These are phyloP conservation scores for Harlomillsia oculata DNA, from an alignment of 1,140 invertebrate genomes.

Conservation along the genomic window DNA sequence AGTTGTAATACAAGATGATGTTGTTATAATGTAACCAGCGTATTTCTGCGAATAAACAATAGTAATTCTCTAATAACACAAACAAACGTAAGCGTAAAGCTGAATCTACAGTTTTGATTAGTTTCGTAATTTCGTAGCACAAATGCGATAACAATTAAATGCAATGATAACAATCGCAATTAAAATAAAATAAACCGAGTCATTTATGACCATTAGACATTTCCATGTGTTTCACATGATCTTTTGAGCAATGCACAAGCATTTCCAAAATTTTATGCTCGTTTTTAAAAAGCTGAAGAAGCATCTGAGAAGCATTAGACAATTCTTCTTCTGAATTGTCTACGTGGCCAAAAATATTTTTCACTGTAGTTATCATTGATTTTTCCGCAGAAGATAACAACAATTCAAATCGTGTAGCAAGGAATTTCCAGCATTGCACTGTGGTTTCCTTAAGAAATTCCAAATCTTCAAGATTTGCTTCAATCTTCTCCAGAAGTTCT, in stretches of 20 bases:
- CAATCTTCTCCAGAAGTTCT: conserved; percentile 23
- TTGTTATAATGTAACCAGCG: too few relatives aligned
- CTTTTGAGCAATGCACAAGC: conserved; percentile 18
- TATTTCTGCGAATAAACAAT: too few relatives aligned
- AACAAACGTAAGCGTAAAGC: too few relatives aligned
- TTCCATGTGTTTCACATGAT: conserved; percentile 9
- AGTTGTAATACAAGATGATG: too few relatives aligned
- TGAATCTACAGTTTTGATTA: too few relatives aligned
- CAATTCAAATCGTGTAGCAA: conserved; percentile 25
- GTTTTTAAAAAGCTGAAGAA: conserved; percentile 29
- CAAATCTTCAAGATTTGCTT: conserved; percentile 16
- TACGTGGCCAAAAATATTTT: conserved; percentile 5
- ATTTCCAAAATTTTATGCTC: conserved; percentile 30
- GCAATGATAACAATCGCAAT: too few relatives aligned
- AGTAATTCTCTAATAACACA: too few relatives aligned
- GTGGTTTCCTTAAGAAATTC: conserved; percentile 16
- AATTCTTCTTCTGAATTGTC: conserved; percentile 1
- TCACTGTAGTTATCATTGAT: conserved; percentile 4
- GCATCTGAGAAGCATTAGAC: conserved; percentile 13
- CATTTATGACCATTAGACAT: background rate
- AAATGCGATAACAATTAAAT: too few relatives aligned
- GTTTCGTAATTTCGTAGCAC: too few relatives aligned
- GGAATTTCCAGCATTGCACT: conserved; percentile 22
- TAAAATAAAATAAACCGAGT: too few relatives aligned
- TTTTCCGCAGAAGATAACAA: conserved; percentile 23